A percentile compares a stretch with the other conserved stretches of the same genome.
These are phyloP conservation scores for Rhinichthys klamathensis DNA, from an alignment of 2,113 vertebrate species.

Conservation along the genomic window DNA sequence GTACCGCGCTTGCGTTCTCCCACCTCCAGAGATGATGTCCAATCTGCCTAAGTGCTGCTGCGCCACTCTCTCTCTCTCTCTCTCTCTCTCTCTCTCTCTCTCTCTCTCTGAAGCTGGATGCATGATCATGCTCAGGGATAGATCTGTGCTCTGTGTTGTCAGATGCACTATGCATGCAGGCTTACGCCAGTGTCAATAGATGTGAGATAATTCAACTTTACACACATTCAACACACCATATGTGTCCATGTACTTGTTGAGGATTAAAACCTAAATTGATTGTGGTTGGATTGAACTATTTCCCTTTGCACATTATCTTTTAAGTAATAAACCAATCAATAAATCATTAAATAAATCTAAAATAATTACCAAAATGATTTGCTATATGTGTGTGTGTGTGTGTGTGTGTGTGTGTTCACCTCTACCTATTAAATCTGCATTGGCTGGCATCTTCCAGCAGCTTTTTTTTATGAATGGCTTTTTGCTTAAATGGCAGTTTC, in stretches of 20 bases:
- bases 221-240: not conserved
- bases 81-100: slow-evolving; percentile 32
- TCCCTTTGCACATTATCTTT: not conserved
- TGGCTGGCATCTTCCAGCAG: not conserved
- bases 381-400: too few relatives aligned
- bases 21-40: slow-evolving; percentile 33
- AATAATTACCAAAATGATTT: not conserved
- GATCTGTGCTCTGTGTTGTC: not conserved
- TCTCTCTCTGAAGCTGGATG: slow-evolving; percentile 12
- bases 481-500: too few relatives aligned
- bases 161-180: not conserved
- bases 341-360: not conserved
- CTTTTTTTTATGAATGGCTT: not conserved
- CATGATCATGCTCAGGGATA: not conserved
- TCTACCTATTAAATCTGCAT: not conserved
- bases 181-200: not conserved
- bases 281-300: not conserved
- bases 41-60: slow-evolving; percentile 44
- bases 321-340: not conserved
- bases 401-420: not conserved
- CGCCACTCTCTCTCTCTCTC: slow-evolving; percentile 26
- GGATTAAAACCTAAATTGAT: not conserved
- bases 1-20: slow-evolving; percentile 38
- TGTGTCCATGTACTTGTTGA: not conserved
- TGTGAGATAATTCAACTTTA: slow-evolving; percentile 9